Conservation (phyloP, 2,888 invertebrate genomes). For the Amphipoea oculea region DNA sequence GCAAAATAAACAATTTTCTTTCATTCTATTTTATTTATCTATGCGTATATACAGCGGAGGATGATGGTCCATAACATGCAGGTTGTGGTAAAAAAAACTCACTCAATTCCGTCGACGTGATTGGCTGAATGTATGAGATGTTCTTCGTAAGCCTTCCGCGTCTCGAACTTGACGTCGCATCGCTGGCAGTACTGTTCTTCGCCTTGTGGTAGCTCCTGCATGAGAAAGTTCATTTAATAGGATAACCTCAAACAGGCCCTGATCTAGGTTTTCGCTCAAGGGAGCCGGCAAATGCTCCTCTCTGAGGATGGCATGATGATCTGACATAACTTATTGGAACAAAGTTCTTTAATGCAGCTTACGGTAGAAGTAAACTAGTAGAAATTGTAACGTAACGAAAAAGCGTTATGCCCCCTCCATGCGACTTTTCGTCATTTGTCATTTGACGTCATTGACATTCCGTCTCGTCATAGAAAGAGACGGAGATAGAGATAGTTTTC, state of each 20-base stretch:
- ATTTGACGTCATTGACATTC: too few species aligned
- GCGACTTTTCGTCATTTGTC: too few species aligned
- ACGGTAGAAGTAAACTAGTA: too few species aligned
- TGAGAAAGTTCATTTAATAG: neutral
- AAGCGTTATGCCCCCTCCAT: too few species aligned
- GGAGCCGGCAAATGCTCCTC: too few species aligned
- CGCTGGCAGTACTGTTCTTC: slow-evolving; percentile 74
- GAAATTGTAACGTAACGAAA: too few species aligned
- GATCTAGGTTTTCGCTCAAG: too few species aligned
- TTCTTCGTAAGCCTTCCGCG: slow-evolving; percentile 74
- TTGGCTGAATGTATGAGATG: slow-evolving; percentile 76
- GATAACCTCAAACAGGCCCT: neutral
- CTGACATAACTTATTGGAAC: too few species aligned
- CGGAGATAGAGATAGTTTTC: too few species aligned
- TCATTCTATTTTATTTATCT: neutral
- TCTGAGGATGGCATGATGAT: too few species aligned
- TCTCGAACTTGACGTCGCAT: slow-evolving; percentile 77
- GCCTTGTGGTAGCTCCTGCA: slow-evolving; percentile 65
- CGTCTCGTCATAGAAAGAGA: too few species aligned
- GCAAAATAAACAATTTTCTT: neutral
- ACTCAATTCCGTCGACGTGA: slow-evolving; percentile 76
- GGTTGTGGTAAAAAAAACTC: slow-evolving; percentile 55
- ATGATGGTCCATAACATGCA: neutral
- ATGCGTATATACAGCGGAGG: neutral
- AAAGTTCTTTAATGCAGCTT: too few species aligned